Evolutionary conservation across 2,113 vertebrate species (phyloP).

Genomic region (Australoheros scitulus): DNA sequence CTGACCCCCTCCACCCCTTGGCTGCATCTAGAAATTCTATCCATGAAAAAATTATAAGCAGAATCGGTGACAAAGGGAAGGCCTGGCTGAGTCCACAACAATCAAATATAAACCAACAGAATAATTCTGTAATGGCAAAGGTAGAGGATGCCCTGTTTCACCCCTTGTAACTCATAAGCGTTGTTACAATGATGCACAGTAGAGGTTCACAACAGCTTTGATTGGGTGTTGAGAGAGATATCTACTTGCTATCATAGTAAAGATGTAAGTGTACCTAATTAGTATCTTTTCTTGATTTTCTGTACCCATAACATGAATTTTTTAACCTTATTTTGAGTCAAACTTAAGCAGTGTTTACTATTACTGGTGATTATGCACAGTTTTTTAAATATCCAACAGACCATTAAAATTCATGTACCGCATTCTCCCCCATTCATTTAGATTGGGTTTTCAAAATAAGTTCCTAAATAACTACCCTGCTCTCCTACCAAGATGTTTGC

Average conservation of each 20-base stretch:
- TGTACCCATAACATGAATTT: not conserved
- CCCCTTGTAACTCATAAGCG: not conserved
- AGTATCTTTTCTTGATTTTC: not conserved
- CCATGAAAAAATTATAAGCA: not conserved
- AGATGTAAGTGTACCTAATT: not conserved
- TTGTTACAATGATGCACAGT: not conserved
- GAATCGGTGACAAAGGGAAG: not conserved
- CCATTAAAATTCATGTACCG: not conserved
- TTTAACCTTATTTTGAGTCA: constrained; percentile 3
- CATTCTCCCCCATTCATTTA: not conserved
- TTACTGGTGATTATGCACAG: not conserved
- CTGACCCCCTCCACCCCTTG: not conserved
- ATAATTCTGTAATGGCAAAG: not conserved
- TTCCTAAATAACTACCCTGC: not conserved
- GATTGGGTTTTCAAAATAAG: not conserved
- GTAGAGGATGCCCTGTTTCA: not conserved
- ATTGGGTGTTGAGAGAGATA: not conserved
- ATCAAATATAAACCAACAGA: too few relatives aligned
- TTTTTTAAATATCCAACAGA: not conserved
- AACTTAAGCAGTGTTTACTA: not conserved
- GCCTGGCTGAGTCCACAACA: not conserved
- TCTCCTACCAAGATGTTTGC: not conserved
- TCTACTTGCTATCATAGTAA: not conserved
- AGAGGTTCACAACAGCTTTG: not conserved
- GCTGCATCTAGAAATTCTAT: not conserved